Percentiles rank a stretch among this genome's conserved stretches.
These are phyloP conservation scores for Gobio occitaniae DNA, from an alignment of 2,797 vertebrate genomes.

Conservation along the genomic window DNA sequence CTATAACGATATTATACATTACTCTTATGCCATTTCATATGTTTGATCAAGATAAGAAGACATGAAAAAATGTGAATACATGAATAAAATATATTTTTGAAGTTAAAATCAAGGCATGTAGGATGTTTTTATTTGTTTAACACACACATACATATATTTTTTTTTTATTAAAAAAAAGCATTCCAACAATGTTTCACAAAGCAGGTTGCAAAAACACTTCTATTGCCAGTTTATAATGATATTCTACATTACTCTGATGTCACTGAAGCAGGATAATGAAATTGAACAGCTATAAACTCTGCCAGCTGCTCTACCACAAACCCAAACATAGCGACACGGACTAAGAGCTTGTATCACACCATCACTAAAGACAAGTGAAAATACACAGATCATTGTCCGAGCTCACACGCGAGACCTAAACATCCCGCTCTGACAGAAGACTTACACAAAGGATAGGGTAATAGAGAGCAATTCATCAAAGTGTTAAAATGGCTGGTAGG, in stretches of 20 bases:
- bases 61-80: neutral
- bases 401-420: constrained; percentile 49
- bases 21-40: neutral
- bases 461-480: constrained; percentile 51
- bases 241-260: constrained; percentile 31
- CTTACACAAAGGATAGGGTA: constrained; percentile 29
- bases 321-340: constrained; percentile 52
- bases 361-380: constrained; percentile 55
- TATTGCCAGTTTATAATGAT: constrained; percentile 11
- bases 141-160: too few relatives aligned
- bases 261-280: constrained; percentile 46
- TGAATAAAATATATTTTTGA: neutral
- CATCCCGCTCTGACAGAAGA: constrained; percentile 45
- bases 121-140: neutral
- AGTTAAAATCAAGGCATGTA: neutral
- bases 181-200: neutral
- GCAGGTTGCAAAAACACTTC: neutral
- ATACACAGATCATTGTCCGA: constrained; percentile 54
- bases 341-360: constrained; percentile 49
- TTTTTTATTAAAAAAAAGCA: too few relatives aligned
- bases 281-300: constrained; percentile 38
- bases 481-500: constrained; percentile 59
- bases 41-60: neutral
- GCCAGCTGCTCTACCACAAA: constrained; percentile 56
- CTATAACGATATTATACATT: neutral